A percentile compares a stretch with the other conserved stretches of the same genome.
These are phyloP conservation scores for Cydia amplana DNA, from an alignment of 1,140 invertebrate genomes.

Conservation along the genomic window DNA sequence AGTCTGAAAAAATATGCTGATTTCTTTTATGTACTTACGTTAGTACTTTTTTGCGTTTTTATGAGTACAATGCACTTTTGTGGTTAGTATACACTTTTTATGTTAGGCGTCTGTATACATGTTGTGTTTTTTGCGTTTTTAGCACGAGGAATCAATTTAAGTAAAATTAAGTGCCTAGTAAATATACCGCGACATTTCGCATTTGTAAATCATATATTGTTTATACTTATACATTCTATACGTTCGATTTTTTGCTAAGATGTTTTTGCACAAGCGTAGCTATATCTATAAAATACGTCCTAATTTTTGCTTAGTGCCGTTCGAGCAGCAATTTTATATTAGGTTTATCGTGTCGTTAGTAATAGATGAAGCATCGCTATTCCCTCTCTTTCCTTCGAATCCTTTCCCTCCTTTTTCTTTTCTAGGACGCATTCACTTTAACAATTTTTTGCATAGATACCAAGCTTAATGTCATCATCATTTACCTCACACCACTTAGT, in stretches of 20 bases:
- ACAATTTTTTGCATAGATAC: slow-evolving; percentile 27
- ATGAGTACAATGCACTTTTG: slow-evolving; percentile 65
- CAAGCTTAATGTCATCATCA: slow-evolving; percentile 39
- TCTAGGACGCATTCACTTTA: not conserved
- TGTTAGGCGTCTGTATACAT: slow-evolving; percentile 52
- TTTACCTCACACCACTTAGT: slow-evolving; percentile 43
- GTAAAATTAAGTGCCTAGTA: slow-evolving; percentile 11
- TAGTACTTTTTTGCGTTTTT: slow-evolving; percentile 38
- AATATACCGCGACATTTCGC: not conserved
- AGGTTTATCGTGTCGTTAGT: not conserved
- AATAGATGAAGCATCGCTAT: slow-evolving; percentile 1
- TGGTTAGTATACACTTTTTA: slow-evolving; percentile 54
- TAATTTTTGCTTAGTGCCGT: not conserved
- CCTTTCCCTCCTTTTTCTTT: not conserved
- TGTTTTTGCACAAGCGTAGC: not conserved
- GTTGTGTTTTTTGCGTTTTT: slow-evolving; percentile 48
- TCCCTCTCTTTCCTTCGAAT: not conserved
- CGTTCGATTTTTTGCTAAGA: slow-evolving; percentile 4
- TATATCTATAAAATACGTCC: slow-evolving; percentile 1
- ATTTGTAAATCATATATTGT: slow-evolving; percentile 14
- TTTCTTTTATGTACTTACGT: slow-evolving; percentile 54
- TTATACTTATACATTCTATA: slow-evolving; percentile 8
- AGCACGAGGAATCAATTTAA: slow-evolving; percentile 30
- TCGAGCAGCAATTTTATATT: not conserved
- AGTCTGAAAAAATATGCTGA: slow-evolving; percentile 56